Evolutionary conservation across 2,113 vertebrate genomes (phyloP).

Genomic region (Oenanthe oenanthe): DNA sequence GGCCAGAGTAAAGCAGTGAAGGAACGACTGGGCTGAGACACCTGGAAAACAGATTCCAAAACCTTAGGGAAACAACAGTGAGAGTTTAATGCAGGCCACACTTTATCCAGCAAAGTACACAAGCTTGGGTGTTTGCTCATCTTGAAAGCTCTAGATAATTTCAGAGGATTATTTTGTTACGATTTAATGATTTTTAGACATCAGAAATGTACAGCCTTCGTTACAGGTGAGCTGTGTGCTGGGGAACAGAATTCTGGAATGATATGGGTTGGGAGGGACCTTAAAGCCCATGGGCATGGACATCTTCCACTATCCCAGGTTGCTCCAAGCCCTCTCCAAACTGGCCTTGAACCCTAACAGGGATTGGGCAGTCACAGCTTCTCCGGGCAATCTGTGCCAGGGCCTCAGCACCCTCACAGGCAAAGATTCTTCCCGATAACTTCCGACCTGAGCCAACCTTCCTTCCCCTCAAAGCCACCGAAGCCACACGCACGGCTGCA

Average conservation of each 20-base stretch:
- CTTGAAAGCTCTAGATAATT: not conserved
- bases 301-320: rapidly evolving
- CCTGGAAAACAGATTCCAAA: slow-evolving; percentile 72
- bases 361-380: not conserved
- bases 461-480: not conserved
- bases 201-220: not conserved
- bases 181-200: not conserved
- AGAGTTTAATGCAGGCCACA: not conserved
- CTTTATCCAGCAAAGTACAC: not conserved
- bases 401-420: not conserved
- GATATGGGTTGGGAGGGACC: not conserved
- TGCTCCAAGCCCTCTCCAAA: not conserved
- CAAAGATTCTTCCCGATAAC: not conserved
- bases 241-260: not conserved
- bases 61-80: not conserved
- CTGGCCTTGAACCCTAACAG: not conserved
- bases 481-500: not conserved
- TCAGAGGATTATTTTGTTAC: rapidly evolving
- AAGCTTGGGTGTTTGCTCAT: rapidly evolving
- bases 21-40: slow-evolving; percentile 90
- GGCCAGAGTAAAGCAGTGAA: slow-evolving; percentile 88
- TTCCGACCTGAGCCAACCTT: not conserved
- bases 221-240: rapidly evolving
- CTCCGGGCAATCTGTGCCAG: not conserved
- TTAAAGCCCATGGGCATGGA: not conserved